phyloP scores from a whole-genome alignment of 2,113 vertebrate species.

The Oxyruncus cristatus region DNA sequence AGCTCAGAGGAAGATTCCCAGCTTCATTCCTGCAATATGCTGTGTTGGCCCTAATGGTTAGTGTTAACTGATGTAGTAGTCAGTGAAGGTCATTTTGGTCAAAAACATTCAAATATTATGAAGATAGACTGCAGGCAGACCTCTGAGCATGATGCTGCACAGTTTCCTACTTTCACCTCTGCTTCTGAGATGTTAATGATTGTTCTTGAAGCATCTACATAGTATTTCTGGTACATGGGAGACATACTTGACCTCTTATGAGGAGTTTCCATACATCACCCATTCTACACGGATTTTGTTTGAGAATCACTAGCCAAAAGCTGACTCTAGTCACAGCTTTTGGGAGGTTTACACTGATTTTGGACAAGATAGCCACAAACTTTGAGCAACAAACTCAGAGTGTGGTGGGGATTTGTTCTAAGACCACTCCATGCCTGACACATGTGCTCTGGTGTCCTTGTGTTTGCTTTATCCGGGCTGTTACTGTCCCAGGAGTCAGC shows the following conservation, averaged over 20 bases:
- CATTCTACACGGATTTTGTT: neutral
- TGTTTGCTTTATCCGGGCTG: fast-evolving
- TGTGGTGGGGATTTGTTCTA: neutral
- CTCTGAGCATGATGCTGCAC: neutral
- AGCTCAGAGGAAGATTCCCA: neutral
- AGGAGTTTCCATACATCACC: neutral
- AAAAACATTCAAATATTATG: neutral
- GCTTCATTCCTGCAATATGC: neutral
- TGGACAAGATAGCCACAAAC: neutral
- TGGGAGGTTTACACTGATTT: neutral
- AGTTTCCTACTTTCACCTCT: neutral
- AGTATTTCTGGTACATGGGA: neutral
- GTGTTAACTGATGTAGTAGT: neutral
- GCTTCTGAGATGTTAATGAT: neutral
- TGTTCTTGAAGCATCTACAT: neutral
- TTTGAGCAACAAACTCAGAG: neutral
- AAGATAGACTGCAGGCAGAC: neutral
- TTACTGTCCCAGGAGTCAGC: neutral
- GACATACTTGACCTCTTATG: neutral
- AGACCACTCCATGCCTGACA: neutral
- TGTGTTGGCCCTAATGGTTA: neutral
- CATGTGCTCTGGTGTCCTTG: fast-evolving
- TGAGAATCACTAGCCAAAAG: neutral
- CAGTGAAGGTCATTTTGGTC: neutral
- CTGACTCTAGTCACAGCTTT: neutral